Conservation (phyloP, 1,140 invertebrate genomes). For the Pseudomyrmex cubaensis region DNA sequence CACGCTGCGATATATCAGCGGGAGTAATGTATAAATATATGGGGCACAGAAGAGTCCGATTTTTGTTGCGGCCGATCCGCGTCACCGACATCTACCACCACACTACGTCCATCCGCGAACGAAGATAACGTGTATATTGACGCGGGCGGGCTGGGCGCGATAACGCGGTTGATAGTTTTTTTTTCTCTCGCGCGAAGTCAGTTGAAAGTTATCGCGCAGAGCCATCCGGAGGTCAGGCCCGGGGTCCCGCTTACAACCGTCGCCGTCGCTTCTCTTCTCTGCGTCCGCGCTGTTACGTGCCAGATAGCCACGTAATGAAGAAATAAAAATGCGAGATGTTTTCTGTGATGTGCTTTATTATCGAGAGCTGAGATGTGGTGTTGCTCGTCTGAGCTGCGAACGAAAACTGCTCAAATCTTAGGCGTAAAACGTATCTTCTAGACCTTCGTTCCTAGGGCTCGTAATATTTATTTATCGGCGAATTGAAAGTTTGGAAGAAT, state of each 20-base stretch:
- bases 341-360: no score
- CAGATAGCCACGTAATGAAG: no score
- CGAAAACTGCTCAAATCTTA: no score
- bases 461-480: no score
- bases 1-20: background rate
- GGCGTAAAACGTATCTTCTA: no score
- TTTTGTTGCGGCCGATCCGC: constrained; percentile 39
- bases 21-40: background rate
- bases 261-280: constrained; percentile 34
- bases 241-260: constrained; percentile 16
- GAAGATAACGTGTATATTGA: constrained; percentile 65
- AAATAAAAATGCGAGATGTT: no score
- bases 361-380: no score
- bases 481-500: no score
- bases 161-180: constrained; percentile 62
- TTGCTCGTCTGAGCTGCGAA: no score
- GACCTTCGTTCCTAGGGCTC: no score
- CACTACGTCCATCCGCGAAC: background rate
- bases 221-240: constrained; percentile 59
- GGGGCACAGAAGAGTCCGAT: constrained; percentile 13
- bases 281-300: background rate
- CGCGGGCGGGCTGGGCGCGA: constrained; percentile 59
- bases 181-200: constrained; percentile 9
- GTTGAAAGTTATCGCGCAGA: constrained; percentile 68
- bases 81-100: constrained; percentile 14